Conservation (phyloP, 2,888 invertebrate genomes). For the Schizaphis graminum region DNA sequence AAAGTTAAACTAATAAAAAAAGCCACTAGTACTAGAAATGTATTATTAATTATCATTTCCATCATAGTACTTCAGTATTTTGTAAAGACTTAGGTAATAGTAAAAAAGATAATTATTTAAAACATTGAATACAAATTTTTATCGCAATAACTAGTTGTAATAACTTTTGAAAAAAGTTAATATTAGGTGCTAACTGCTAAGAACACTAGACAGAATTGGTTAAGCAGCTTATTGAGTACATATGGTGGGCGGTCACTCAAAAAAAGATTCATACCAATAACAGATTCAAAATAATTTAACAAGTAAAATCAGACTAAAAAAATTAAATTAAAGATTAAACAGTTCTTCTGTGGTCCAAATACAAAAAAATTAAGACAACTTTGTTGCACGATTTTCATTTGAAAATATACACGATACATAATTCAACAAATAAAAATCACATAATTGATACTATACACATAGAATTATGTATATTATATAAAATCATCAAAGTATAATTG, state of each 20-base stretch:
- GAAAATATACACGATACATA: background rate
- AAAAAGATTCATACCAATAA: background rate
- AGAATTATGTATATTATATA: background rate
- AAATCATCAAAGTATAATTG: background rate
- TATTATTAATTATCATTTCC: background rate
- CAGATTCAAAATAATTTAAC: constrained; percentile 18
- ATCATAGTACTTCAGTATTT: background rate
- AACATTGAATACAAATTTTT: background rate
- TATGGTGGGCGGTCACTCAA: background rate
- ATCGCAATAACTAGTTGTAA: background rate
- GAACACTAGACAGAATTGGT: background rate
- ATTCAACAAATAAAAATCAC: background rate
- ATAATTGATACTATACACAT: background rate
- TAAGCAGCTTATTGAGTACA: background rate
- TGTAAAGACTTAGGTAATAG: background rate
- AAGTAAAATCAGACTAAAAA: constrained; percentile 18
- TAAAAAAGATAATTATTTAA: background rate
- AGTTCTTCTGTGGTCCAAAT: background rate
- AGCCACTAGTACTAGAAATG: background rate
- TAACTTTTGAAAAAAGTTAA: background rate
- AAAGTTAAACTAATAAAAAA: background rate
- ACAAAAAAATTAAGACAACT: constrained; percentile 15
- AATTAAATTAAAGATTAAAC: background rate
- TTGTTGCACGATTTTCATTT: background rate
- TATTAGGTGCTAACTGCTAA: background rate